Evolutionary conservation across 2,797 vertebrate genomes (phyloP).

Genomic region (Pseudomugil tenellus): DNA sequence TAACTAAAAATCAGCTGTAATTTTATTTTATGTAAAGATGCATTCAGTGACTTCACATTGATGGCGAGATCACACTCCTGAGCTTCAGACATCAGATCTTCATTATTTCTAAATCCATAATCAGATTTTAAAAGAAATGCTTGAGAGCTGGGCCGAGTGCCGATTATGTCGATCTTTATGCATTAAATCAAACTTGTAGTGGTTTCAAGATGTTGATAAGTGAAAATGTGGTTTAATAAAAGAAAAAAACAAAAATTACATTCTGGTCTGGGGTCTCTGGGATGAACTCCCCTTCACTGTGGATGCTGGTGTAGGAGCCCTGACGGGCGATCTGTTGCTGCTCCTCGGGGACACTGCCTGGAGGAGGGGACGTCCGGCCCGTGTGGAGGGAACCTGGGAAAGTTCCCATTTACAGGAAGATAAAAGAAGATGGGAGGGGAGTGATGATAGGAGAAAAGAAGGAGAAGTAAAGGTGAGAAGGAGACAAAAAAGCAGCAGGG

Average conservation of each 20-base stretch:
- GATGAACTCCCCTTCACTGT: conserved; percentile 95
- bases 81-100: no score
- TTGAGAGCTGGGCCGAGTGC: neutral
- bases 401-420: neutral
- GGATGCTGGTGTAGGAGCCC: conserved; percentile 94
- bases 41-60: neutral
- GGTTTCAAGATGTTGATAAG: neutral
- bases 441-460: neutral
- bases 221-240: neutral
- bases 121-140: no score
- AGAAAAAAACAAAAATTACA: conserved; percentile 71
- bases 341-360: conserved; percentile 91
- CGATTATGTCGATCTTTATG: no score
- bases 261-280: conserved; percentile 88
- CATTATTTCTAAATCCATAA: no score
- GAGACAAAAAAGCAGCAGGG: conserved; percentile 38
- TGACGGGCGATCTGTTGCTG: conserved; percentile 94
- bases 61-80: no score
- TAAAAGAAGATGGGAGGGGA: neutral
- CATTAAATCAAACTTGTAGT: neutral
- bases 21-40: neutral
- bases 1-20: neutral
- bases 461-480: conserved; percentile 24
- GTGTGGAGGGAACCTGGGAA: conserved; percentile 89
- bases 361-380: conserved; percentile 90